phyloP scores from a whole-genome alignment of 2,888 invertebrate species.

The Mamestra brassicae region DNA sequence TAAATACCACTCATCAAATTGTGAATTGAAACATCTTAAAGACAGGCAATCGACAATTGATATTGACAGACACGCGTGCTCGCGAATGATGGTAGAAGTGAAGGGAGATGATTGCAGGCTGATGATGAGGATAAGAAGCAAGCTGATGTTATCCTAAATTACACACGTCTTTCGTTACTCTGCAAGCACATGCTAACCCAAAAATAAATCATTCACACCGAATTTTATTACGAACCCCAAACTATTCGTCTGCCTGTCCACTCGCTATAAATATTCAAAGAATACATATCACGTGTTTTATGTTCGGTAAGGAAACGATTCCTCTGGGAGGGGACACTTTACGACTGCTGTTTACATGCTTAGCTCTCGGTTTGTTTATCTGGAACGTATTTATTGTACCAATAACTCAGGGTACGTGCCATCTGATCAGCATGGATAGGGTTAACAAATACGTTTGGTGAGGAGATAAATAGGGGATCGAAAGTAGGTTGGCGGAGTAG shows the following conservation, averaged over 20 bases:
- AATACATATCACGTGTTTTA: constrained; percentile 63
- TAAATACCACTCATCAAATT: no score
- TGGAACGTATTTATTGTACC: constrained; percentile 78
- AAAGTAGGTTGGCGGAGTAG: constrained; percentile 27
- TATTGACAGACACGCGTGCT: no score
- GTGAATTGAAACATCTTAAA: no score
- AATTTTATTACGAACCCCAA: constrained; percentile 51
- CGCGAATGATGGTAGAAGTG: no score
- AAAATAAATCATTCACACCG: constrained; percentile 53
- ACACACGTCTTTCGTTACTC: background rate
- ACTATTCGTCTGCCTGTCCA: constrained; percentile 59
- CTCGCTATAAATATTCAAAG: constrained; percentile 65
- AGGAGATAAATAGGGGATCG: constrained; percentile 41
- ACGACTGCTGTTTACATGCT: constrained; percentile 77
- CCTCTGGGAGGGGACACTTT: constrained; percentile 65
- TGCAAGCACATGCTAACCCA: background rate
- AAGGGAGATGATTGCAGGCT: background rate
- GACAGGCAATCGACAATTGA: no score
- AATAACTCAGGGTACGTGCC: constrained; percentile 73
- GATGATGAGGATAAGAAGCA: background rate
- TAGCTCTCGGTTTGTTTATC: constrained; percentile 74
- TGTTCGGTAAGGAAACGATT: constrained; percentile 58
- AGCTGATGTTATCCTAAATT: background rate
- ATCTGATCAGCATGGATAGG: constrained; percentile 62
- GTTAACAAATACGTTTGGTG: constrained; percentile 63